Conservation (phyloP, 2,888 invertebrate genomes). For the Andrena haemorrhoa region DNA sequence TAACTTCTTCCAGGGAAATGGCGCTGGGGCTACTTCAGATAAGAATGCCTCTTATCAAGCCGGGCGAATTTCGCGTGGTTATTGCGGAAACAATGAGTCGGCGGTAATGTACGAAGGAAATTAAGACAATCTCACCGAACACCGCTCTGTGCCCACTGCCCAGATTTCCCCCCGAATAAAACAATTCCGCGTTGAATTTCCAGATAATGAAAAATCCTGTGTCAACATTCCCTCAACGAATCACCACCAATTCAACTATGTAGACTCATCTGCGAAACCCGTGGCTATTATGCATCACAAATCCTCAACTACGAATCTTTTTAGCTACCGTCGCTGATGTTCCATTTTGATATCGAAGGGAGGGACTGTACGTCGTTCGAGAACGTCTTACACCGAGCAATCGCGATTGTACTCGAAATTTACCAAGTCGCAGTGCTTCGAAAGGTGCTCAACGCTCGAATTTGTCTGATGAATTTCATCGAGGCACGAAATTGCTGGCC, state of each 20-base stretch:
- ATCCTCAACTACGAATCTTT: too few relatives aligned
- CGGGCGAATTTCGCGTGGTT: slow-evolving; percentile 22
- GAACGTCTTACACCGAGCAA: background rate
- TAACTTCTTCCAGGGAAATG: slow-evolving; percentile 58
- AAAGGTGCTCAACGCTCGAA: background rate
- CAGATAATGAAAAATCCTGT: too few relatives aligned
- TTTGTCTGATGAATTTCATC: slow-evolving; percentile 7
- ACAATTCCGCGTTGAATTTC: too few relatives aligned
- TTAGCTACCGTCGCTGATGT: too few relatives aligned
- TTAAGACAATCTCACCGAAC: background rate
- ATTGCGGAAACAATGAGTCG: slow-evolving; percentile 18
- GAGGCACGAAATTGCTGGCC: slow-evolving; percentile 8
- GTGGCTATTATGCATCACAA: too few relatives aligned
- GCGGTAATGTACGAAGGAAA: slow-evolving; percentile 4
- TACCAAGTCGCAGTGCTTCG: background rate
- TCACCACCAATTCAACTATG: too few relatives aligned
- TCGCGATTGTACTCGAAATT: background rate
- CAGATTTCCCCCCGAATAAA: background rate
- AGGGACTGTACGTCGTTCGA: background rate
- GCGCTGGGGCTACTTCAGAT: slow-evolving; percentile 42
- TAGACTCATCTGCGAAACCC: too few relatives aligned
- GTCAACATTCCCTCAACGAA: too few relatives aligned
- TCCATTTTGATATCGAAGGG: background rate
- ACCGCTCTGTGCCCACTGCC: background rate
- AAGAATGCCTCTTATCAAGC: slow-evolving; percentile 43